These are phyloP conservation scores for Druon quercuslanigerum DNA, from an alignment of 1,140 invertebrate genomes.

Conservation along the genomic window DNA sequence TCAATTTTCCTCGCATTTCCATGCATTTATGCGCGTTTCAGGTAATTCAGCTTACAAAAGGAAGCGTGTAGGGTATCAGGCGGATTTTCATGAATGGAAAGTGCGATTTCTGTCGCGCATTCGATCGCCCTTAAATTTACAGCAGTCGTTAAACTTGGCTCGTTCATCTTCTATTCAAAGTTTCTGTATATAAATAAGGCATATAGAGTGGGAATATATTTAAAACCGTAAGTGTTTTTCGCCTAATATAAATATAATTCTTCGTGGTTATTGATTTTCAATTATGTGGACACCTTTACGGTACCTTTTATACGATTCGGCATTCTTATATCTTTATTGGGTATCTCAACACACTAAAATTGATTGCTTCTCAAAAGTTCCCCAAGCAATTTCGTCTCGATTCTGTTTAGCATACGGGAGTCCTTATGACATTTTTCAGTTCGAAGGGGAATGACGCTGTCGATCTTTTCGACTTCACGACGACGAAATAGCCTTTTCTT, in stretches of 20 bases:
- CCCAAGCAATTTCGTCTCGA: slow-evolving; percentile 23
- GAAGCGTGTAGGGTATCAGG: slow-evolving; percentile 23
- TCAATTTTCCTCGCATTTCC: slow-evolving; percentile 14
- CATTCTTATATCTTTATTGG: slow-evolving; percentile 13
- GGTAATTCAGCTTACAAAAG: slow-evolving; percentile 21
- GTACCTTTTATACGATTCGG: slow-evolving; percentile 1
- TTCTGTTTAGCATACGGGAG: slow-evolving; percentile 29
- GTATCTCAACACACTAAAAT: slow-evolving; percentile 5
- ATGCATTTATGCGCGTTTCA: slow-evolving; percentile 25
- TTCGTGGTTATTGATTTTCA: slow-evolving; percentile 5
- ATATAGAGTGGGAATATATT: no score
- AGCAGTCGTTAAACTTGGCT: neutral
- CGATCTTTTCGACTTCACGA: slow-evolving; percentile 31
- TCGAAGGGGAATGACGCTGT: slow-evolving; percentile 17
- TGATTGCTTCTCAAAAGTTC: slow-evolving; percentile 7
- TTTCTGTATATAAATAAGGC: neutral
- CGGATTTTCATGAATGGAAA: neutral
- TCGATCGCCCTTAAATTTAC: neutral
- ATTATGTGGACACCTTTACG: neutral
- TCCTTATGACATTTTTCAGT: slow-evolving; percentile 26
- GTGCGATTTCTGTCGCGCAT: slow-evolving; percentile 12
- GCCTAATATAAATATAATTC: neutral
- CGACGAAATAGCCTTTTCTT: neutral
- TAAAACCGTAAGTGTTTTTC: no score
- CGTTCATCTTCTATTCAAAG: neutral